Conservation (phyloP, 2,888 invertebrate species). For the Halocaridina rubra region DNA sequence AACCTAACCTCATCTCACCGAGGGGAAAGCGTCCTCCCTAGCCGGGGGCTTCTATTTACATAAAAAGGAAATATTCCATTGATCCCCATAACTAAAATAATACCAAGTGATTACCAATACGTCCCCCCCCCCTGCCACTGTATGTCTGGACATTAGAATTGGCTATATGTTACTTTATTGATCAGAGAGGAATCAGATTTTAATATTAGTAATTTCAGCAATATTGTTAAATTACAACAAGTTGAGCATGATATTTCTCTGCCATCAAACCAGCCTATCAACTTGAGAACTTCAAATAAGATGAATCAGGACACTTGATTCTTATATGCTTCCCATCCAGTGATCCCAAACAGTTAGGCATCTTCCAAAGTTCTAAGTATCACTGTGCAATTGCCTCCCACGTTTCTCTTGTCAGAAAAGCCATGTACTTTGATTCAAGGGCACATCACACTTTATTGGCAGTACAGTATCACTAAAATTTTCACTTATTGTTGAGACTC, state of each 20-base stretch:
- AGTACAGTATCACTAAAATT: slow-evolving; percentile 1
- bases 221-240: not conserved
- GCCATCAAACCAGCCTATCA: slow-evolving; percentile 17
- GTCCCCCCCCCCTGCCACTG: too few species aligned
- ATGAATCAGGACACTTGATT: slow-evolving; percentile 27
- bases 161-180: too few species aligned
- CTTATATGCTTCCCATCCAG: slow-evolving; percentile 30
- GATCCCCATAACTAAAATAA: too few species aligned
- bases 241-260: not conserved
- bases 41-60: too few species aligned
- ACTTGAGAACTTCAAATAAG: slow-evolving; percentile 21
- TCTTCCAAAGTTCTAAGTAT: slow-evolving; percentile 27
- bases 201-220: too few species aligned
- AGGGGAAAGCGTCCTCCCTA: too few species aligned
- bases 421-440: slow-evolving; percentile 19
- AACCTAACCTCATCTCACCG: too few species aligned
- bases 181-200: too few species aligned
- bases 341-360: slow-evolving; percentile 23
- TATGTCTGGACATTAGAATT: too few species aligned
- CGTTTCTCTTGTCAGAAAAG: slow-evolving; percentile 21
- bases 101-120: too few species aligned
- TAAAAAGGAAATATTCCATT: too few species aligned
- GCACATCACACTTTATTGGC: slow-evolving; percentile 20
- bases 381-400: slow-evolving; percentile 27
- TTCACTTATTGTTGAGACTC: slow-evolving; percentile 27